phyloP scores from a whole-genome alignment of 2,797 vertebrate species.

The Hyperoplus lanceolatus region DNA sequence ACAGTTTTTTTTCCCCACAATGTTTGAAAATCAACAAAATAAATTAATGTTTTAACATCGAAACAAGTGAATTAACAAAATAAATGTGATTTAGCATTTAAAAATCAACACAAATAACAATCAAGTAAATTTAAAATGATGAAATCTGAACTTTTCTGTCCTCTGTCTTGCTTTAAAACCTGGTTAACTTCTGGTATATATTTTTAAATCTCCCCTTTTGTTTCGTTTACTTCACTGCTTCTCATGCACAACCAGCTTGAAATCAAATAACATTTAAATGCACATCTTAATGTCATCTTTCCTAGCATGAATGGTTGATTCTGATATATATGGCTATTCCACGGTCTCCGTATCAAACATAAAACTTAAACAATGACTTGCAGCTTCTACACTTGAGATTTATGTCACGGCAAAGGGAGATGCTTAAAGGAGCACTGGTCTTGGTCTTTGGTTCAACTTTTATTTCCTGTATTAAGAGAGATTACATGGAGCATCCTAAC shows the following conservation, averaged over 20 bases:
- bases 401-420: constrained; percentile 25
- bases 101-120: constrained; percentile 32
- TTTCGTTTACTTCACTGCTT: constrained; percentile 32
- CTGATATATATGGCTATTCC: not conserved
- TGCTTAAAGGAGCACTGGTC: constrained; percentile 53
- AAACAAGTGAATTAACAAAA: no score
- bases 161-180: constrained; percentile 13
- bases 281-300: not conserved
- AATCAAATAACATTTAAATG: constrained; percentile 9
- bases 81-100: no score
- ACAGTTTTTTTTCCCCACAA: not conserved
- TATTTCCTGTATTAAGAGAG: constrained; percentile 26
- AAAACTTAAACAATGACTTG: constrained; percentile 12
- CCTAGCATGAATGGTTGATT: constrained; percentile 9
- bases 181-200: not conserved
- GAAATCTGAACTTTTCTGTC: constrained; percentile 10
- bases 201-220: constrained; percentile 17
- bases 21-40: constrained; percentile 16
- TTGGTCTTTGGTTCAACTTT: constrained; percentile 72
- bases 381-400: constrained; percentile 3
- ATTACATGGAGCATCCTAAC: constrained; percentile 8
- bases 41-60: constrained; percentile 1
- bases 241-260: constrained; percentile 33
- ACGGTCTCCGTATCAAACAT: constrained; percentile 2
- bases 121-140: not conserved